phyloP scores from a whole-genome alignment of 2,888 invertebrate genomes.

The Amphipyra tragopoginis region DNA sequence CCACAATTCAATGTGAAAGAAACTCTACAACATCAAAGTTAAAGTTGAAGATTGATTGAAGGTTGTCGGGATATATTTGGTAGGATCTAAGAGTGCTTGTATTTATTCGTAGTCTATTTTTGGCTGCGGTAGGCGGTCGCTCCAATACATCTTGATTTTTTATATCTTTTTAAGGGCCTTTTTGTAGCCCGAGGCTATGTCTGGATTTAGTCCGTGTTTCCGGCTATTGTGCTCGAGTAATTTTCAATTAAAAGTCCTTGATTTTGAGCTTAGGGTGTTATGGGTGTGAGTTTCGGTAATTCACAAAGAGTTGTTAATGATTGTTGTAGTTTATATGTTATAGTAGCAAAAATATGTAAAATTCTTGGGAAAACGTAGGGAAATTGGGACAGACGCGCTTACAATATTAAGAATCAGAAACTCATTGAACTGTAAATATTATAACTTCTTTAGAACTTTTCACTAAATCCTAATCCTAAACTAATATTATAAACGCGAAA shows the following conservation, averaged over 20 bases:
- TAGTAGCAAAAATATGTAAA: no score
- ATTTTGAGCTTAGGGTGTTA: conserved; percentile 40
- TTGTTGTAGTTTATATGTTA: not conserved
- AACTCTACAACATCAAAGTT: not conserved
- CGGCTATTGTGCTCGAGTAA: conserved; percentile 82
- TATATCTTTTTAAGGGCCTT: conserved; percentile 77
- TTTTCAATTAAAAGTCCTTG: conserved; percentile 73
- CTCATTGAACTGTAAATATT: no score
- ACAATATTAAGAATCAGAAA: no score
- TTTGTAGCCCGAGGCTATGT: conserved; percentile 80
- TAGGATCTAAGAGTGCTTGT: conserved; percentile 40
- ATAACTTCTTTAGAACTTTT: no score
- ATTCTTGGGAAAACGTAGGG: no score
- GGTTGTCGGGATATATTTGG: conserved; percentile 9
- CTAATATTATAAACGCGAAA: no score
- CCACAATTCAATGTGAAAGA: conserved; percentile 8
- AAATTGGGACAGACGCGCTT: no score
- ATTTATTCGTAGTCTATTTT: conserved; percentile 82
- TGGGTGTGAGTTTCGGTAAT: conserved; percentile 24
- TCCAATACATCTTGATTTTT: conserved; percentile 81
- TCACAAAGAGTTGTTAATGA: not conserved
- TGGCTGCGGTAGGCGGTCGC: conserved; percentile 89
- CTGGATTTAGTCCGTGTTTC: conserved; percentile 84
- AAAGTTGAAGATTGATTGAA: conserved; percentile 32
- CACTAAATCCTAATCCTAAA: no score